Evolutionary conservation across 2,113 vertebrate genomes (phyloP).

Genomic region (Tretioscincus oriximinensis): DNA sequence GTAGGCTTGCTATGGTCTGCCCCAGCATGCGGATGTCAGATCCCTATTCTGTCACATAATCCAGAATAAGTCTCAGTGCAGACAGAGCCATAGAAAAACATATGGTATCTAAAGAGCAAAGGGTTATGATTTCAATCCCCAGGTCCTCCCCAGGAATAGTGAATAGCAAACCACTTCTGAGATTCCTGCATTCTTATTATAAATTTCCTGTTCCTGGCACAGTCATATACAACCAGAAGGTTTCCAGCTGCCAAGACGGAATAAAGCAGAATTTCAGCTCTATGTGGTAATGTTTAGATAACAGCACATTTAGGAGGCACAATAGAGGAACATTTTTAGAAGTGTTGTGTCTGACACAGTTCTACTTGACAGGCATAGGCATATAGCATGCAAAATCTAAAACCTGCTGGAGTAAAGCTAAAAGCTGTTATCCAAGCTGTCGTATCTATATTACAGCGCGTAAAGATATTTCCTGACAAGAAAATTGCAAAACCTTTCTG

Average conservation of each 20-base stretch:
- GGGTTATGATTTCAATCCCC: too few species aligned
- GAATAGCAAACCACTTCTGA: too few species aligned
- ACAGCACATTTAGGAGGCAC: slow-evolving; percentile 52
- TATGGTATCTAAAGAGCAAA: too few species aligned
- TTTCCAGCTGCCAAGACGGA: slow-evolving; percentile 10
- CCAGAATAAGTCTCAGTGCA: too few species aligned
- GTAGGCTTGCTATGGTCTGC: too few species aligned
- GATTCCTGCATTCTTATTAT: not conserved
- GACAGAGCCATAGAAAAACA: too few species aligned
- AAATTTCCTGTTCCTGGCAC: not conserved
- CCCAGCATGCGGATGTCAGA: too few species aligned
- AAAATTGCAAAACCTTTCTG: slow-evolving; percentile 71
- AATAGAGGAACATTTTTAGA: slow-evolving; percentile 59
- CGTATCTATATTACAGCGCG: slow-evolving; percentile 72
- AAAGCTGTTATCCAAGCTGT: slow-evolving; percentile 74
- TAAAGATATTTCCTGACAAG: slow-evolving; percentile 75
- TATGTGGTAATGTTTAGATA: slow-evolving; percentile 35
- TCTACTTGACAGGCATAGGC: slow-evolving; percentile 69
- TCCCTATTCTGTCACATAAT: too few species aligned
- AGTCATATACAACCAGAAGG: not conserved
- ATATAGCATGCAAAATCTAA: slow-evolving; percentile 68
- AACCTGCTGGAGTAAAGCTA: slow-evolving; percentile 69
- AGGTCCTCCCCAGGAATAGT: too few species aligned
- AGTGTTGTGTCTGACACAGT: slow-evolving; percentile 65
- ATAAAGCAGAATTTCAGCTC: slow-evolving; percentile 14